Evolutionary conservation across 2,113 vertebrate genomes (phyloP), one percentile per base, ranked within the genome.

Genomic region (Narcine bancroftii): DNA sequence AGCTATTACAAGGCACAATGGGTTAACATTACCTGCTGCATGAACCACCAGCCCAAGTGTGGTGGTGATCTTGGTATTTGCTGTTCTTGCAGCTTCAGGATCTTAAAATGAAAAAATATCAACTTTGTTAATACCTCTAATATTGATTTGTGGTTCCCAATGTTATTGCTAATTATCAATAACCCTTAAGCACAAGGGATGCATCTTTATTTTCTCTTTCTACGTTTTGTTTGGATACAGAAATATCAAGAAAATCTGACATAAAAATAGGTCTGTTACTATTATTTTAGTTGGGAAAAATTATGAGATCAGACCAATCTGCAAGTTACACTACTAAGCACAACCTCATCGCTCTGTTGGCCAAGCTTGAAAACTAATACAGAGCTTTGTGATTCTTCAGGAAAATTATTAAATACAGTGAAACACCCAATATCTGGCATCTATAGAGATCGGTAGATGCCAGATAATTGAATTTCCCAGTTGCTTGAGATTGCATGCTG

Each of bases 11-110:
- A 36, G 3, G 36, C 65, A 71, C 60, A 17, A 83, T 6, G 39
- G 42, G 42, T 17, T 11, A 47, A 24, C 15, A 0, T 93, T 94
- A 99, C 99, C 99, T 96, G 99, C 99, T 94, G 99, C 99, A 73
- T 99, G 99, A 92, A 99, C 98, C 26, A 99, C 99, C 45, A 99
- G 96, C 15, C 99, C 99, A 93, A 99, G 94, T 0, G 99, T 99
- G 87, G 98, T 99, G 92, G 98, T 99, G 94, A 99, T 98, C 95
- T 99, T 99, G 29, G 99, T 99, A 93, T 95, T 98, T 93, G 95
- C 95, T 39, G 96, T 94, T 92, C 98, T 97, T 65, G 96, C 97
- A 50, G 97, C 95, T 95, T 99, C 99, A 93, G 99, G 96, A 95
- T 99, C 99, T 99, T 93, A 95, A 96, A 72, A 0, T 2, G 92